A percentile compares a stretch with the other conserved stretches of the same genome.
Evolutionary conservation across 1,140 invertebrate genomes (phyloP).

Genomic region (Sesamia nonagrioides): DNA sequence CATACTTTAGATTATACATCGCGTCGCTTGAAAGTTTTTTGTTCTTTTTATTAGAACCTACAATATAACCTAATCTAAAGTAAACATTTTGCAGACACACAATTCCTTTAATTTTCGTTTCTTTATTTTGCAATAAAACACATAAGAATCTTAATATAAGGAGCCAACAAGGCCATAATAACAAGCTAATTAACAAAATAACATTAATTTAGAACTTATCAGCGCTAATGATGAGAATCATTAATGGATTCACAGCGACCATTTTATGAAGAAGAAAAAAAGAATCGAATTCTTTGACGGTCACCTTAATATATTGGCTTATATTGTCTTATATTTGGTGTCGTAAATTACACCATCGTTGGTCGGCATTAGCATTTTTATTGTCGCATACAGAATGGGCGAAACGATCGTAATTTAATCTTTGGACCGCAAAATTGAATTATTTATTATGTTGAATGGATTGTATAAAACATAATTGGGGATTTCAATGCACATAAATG

Average conservation of each 20-base stretch:
- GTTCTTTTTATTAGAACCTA: not conserved
- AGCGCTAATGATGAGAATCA: slow-evolving; percentile 35
- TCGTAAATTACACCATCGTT: slow-evolving; percentile 82
- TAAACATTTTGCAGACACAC: not conserved
- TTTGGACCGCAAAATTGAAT: slow-evolving; percentile 82
- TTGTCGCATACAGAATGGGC: slow-evolving; percentile 82
- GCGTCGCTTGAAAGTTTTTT: slow-evolving; percentile 6
- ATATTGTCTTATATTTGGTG: slow-evolving; percentile 55
- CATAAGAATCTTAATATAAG: slow-evolving; percentile 15
- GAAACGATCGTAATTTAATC: slow-evolving; percentile 80
- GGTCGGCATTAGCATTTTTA: slow-evolving; percentile 84
- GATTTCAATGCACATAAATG: not conserved
- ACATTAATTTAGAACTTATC: slow-evolving; percentile 39
- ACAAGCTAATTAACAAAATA: slow-evolving; percentile 42
- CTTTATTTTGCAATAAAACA: slow-evolving; percentile 23
- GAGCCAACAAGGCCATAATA: slow-evolving; percentile 8
- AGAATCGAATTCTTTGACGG: not conserved
- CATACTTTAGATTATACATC: not conserved
- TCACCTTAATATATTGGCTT: slow-evolving; percentile 63
- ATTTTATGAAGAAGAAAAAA: slow-evolving; percentile 30
- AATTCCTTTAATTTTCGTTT: not conserved
- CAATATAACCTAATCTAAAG: not conserved
- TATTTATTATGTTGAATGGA: slow-evolving; percentile 81
- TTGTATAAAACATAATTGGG: slow-evolving; percentile 78
- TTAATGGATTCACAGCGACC: slow-evolving; percentile 12